These are phyloP conservation scores for Diabrotica undecimpunctata DNA, from an alignment of 1,140 invertebrate species.

Conservation along the genomic window DNA sequence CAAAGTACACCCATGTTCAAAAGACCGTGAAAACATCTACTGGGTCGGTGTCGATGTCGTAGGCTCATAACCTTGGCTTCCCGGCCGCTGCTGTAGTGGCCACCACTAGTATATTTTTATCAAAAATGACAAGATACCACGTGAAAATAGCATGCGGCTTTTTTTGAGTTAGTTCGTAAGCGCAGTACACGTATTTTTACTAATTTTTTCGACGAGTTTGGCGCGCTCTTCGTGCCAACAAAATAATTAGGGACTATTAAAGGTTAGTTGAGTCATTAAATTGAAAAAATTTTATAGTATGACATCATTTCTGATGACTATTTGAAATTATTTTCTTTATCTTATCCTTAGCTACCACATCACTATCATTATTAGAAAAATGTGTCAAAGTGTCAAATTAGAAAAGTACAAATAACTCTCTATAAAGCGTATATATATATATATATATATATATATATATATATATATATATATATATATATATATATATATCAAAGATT, in stretches of 20 bases:
- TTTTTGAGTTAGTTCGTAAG: not conserved
- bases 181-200: not conserved
- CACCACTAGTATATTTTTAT: not conserved
- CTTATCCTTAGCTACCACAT: no score
- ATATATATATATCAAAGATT: no score
- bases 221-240: not conserved
- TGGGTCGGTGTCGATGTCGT: not conserved
- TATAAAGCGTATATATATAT: no score
- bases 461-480: no score
- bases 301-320: no score
- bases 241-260: not conserved
- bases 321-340: no score
- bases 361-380: no score
- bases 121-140: not conserved
- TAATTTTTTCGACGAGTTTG: not conserved
- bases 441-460: no score
- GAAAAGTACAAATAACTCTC: no score
- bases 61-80: slow-evolving; percentile 1
- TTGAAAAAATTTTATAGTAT: no score
- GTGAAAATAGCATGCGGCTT: not conserved
- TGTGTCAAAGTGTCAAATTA: no score
- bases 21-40: not conserved
- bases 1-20: not conserved
- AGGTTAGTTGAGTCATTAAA: not conserved
- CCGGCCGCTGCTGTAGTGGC: not conserved